These are phyloP conservation scores for Danaus plexippus DNA, from an alignment of 1,140 invertebrate genomes.

Conservation along the genomic window DNA sequence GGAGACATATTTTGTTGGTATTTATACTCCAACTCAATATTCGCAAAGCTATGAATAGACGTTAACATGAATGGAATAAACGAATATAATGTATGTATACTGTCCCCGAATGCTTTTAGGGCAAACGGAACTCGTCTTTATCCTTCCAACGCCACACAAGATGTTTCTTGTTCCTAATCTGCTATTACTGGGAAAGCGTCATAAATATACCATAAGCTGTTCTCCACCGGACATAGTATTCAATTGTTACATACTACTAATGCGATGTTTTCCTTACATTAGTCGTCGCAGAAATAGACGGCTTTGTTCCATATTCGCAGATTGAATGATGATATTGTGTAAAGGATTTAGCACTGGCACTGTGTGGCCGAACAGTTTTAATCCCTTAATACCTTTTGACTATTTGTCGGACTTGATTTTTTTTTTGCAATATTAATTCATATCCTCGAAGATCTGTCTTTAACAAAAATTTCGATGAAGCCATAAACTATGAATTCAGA, in stretches of 20 bases:
- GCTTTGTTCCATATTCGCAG: slow-evolving; percentile 48
- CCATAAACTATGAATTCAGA: too few species aligned
- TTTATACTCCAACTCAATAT: too few species aligned
- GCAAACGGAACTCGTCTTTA: slow-evolving; percentile 42
- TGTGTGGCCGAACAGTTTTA: slow-evolving; percentile 31
- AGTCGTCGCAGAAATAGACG: slow-evolving; percentile 43
- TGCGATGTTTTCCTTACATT: slow-evolving; percentile 61
- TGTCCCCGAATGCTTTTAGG: slow-evolving; percentile 20
- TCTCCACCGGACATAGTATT: slow-evolving; percentile 37
- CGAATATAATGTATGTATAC: not conserved
- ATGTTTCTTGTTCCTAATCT: slow-evolving; percentile 38
- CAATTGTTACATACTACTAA: slow-evolving; percentile 50
- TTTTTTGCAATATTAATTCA: too few species aligned
- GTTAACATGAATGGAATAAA: not conserved
- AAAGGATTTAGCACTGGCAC: slow-evolving; percentile 33
- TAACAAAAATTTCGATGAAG: too few species aligned
- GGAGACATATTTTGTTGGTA: too few species aligned
- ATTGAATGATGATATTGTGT: slow-evolving; percentile 36
- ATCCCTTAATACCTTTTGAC: slow-evolving; percentile 36
- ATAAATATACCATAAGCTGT: slow-evolving; percentile 40
- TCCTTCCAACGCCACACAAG: slow-evolving; percentile 43
- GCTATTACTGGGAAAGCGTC: slow-evolving; percentile 47
- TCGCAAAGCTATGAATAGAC: slow-evolving; percentile 3
- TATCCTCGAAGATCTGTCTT: too few species aligned
- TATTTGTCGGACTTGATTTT: not conserved